Conservation (phyloP, 1,140 invertebrate genomes). For the Saccostrea echinata region DNA sequence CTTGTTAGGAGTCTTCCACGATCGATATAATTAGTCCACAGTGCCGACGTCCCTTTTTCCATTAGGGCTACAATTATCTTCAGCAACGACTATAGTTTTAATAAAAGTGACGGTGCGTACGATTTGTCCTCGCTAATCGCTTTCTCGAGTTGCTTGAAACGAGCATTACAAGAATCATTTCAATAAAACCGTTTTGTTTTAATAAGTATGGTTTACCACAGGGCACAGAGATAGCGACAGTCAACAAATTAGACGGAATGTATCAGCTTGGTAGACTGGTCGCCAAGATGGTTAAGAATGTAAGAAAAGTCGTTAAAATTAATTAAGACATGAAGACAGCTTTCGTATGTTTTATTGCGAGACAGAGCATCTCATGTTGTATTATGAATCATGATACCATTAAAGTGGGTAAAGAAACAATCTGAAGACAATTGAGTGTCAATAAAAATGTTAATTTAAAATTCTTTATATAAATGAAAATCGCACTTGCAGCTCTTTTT, state of each 20-base stretch:
- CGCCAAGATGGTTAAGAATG: not conserved
- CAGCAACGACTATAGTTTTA: slow-evolving; percentile 19
- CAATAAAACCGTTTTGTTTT: slow-evolving; percentile 34
- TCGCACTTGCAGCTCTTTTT: no score
- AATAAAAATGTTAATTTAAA: no score
- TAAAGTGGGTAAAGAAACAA: not conserved
- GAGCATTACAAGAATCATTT: slow-evolving; percentile 13
- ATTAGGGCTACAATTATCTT: slow-evolving; percentile 26
- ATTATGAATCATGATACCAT: not conserved
- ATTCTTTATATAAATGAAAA: no score
- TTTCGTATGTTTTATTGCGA: not conserved
- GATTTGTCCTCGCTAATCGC: slow-evolving; percentile 33
- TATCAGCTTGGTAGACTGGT: not conserved
- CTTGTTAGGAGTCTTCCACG: slow-evolving; percentile 18
- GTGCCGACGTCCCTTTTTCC: slow-evolving; percentile 16
- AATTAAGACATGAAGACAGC: not conserved
- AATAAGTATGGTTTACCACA: slow-evolving; percentile 25
- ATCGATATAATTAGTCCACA: slow-evolving; percentile 35
- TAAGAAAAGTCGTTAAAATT: not conserved
- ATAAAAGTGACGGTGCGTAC: slow-evolving; percentile 33
- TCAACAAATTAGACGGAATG: slow-evolving; percentile 9
- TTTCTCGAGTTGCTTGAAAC: slow-evolving; percentile 26
- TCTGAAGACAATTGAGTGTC: not conserved
- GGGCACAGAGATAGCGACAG: not conserved
- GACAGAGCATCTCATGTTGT: not conserved